Conservation (phyloP, 2,113 vertebrate species). For the Channa maculata region DNA sequence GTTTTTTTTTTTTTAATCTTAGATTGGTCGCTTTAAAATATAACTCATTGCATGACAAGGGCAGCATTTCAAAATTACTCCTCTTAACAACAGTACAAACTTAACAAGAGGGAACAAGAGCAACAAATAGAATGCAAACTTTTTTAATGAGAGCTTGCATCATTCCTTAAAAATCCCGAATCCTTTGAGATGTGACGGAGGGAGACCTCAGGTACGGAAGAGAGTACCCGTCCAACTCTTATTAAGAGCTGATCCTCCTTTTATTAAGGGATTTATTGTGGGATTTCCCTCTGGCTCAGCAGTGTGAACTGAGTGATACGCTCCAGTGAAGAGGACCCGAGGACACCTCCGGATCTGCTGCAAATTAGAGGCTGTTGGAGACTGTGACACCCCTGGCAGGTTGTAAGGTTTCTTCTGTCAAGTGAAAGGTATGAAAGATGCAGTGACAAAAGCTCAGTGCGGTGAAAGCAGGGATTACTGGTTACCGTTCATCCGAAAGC, state of each 20-base stretch:
- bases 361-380: conserved; percentile 63
- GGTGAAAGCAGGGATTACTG: conserved; percentile 25
- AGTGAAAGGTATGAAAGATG: conserved; percentile 28
- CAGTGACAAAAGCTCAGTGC: conserved; percentile 29
- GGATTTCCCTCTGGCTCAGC: conserved; percentile 63
- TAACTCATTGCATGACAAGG: conserved; percentile 15
- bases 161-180: conserved; percentile 51
- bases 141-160: conserved; percentile 47
- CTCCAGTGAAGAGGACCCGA: conserved; percentile 52
- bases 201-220: conserved; percentile 40
- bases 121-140: conserved; percentile 32
- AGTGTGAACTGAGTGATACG: conserved; percentile 55
- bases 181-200: conserved; percentile 43
- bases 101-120: not conserved
- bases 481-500: conserved; percentile 4
- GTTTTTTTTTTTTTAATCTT: not conserved
- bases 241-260: conserved; percentile 70
- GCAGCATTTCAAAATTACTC: conserved; percentile 21
- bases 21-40: conserved; percentile 31
- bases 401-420: conserved; percentile 21
- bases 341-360: conserved; percentile 49
- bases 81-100: no score
- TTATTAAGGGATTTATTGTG: conserved; percentile 68
- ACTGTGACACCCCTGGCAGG: conserved; percentile 36
- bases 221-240: conserved; percentile 49